phyloP scores from a whole-genome alignment of 1,140 invertebrate genomes.

The Copidosoma floridanum region DNA sequence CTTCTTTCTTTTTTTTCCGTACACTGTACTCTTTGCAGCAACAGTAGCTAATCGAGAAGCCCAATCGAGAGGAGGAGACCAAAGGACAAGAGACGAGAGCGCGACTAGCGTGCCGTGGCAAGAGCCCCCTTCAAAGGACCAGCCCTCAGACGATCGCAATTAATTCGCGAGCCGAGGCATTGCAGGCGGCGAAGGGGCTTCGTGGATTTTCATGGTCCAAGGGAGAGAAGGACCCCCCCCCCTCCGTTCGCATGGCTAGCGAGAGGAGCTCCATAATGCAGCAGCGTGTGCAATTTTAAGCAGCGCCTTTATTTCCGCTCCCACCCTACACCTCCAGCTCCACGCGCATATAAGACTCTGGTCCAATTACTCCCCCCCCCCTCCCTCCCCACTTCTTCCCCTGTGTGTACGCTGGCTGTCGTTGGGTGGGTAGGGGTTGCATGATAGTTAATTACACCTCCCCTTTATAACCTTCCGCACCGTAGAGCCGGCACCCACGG shows the following conservation, averaged over 20 bases:
- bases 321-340: constrained; percentile 31
- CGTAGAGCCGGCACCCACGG: constrained; percentile 24
- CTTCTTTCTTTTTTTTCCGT: not conserved
- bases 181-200: constrained; percentile 46
- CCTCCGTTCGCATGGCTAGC: constrained; percentile 31
- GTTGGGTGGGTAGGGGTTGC: constrained; percentile 43
- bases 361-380: constrained; percentile 57
- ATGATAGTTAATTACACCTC: constrained; percentile 58
- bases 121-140: constrained; percentile 41
- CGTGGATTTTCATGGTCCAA: constrained; percentile 54
- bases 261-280: constrained; percentile 54
- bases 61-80: constrained; percentile 1
- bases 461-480: no score
- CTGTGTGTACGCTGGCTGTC: not conserved
- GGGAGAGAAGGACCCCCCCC: constrained; percentile 32
- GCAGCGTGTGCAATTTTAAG: constrained; percentile 32
- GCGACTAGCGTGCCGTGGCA: not conserved
- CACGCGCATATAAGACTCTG: constrained; percentile 55
- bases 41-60: constrained; percentile 14
- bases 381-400: constrained; percentile 40
- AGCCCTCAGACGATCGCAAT: constrained; percentile 52
- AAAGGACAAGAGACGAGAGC: not conserved
- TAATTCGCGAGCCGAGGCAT: constrained; percentile 53
- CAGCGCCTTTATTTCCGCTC: not conserved
- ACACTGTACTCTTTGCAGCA: no score